Evolutionary conservation across 2,113 vertebrate species (phyloP).

Genomic region (Myotis lucifugus): DNA sequence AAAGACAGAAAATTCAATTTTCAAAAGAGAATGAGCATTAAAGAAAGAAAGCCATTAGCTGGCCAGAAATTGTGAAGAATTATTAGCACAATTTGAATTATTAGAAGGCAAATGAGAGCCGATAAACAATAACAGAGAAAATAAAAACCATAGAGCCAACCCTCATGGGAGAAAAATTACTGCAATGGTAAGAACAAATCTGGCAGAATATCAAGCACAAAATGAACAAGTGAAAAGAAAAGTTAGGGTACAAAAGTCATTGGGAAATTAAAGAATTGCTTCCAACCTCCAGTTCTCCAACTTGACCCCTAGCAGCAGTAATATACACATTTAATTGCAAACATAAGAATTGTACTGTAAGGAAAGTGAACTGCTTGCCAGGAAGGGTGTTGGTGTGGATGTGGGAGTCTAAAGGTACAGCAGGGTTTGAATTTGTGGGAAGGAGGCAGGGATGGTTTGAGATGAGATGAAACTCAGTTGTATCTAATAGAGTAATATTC

Average conservation of each 20-base stretch:
- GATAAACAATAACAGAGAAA: conserved; percentile 28
- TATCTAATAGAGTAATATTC: not conserved
- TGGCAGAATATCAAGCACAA: not conserved
- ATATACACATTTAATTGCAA: not conserved
- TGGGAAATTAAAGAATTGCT: not conserved
- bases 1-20: conserved; percentile 48
- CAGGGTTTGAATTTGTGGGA: not conserved
- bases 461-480: not conserved
- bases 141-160: conserved; percentile 14
- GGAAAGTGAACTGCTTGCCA: not conserved
- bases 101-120: conserved; percentile 22
- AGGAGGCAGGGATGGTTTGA: not conserved
- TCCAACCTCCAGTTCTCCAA: not conserved
- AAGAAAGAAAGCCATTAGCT: conserved; percentile 18
- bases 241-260: not conserved
- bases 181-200: not conserved
- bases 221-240: not conserved
- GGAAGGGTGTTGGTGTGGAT: not conserved
- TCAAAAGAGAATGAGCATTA: not conserved
- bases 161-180: not conserved
- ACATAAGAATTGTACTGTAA: not conserved
- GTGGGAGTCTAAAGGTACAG: not conserved
- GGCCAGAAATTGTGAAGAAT: conserved; percentile 45
- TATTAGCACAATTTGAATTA: not conserved
- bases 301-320: not conserved